Evolutionary conservation across 2,888 invertebrate species (phyloP), one percentile per base, ranked within the genome.

Genomic region (Dynastes maya): DNA sequence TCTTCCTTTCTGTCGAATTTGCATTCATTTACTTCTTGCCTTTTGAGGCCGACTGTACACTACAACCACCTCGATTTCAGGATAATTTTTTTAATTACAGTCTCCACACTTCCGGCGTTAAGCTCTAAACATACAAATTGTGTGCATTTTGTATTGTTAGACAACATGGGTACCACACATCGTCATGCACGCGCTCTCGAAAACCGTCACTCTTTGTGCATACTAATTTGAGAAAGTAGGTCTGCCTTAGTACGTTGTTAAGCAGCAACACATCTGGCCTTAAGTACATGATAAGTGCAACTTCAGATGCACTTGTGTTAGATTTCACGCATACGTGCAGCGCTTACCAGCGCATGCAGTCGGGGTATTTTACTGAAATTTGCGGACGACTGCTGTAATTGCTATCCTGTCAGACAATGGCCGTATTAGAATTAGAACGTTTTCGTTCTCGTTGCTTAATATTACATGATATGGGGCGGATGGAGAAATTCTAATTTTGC

Each of bases 211-310:
- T n/a, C 51, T 53, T 29, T 6, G 27, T n/a, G 70, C 53, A 70
- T 70, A 32, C 53, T 70, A 70, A 70, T 70, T 53, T 53, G 29
- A 40, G 22, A 45, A 68, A 32, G 29, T 9, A 53, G 53, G 53
- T 22, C 22, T n/a, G 68, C 51, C 32, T 27, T 29, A 51, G 70
- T 32, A 29, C 32, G 70, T 32, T 53, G 70, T 29, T 70, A n/a
- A 13, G 53, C n/a, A 53, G 53, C 32, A 70, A 37, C 70, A 32
- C 70, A 70, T 53, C n/a, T 70, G 70, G 51, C 29, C 8, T 6
- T 53, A 53, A 53, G 70, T 70, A 53, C 53, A 51, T 32, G 70
- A 29, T 70, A 70, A 70, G 55, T 32, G 55, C 53, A n/a, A n/a
- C 5, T 40, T 67, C 65, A 32, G 55, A 58, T n/a, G 13, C 49